Evolutionary conservation across 2,113 vertebrate species (phyloP).

Genomic region (Plecotus auritus): DNA sequence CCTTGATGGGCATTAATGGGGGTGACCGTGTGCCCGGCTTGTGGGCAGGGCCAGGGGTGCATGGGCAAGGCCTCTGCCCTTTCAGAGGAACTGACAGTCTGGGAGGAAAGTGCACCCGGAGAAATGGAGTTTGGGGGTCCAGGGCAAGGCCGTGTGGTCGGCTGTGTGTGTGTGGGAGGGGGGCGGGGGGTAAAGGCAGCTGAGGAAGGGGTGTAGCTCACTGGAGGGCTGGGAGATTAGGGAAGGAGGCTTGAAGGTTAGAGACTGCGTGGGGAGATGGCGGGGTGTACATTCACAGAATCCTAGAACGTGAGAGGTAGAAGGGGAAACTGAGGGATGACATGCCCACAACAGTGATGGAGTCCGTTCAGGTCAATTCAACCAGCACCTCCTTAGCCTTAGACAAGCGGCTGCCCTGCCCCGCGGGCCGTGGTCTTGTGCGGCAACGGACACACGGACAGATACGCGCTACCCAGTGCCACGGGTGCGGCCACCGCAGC

Average conservation of each 20-base stretch:
- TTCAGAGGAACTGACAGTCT: neutral
- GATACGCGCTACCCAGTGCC: accelerated
- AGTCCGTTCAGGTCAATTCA: neutral
- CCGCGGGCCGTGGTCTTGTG: neutral
- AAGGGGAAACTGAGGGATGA: neutral
- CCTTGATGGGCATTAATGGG: neutral
- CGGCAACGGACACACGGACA: neutral
- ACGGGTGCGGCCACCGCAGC: accelerated
- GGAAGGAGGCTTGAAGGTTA: neutral
- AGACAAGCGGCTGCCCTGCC: neutral
- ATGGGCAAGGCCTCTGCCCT: neutral
- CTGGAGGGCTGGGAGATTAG: neutral
- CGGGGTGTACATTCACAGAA: neutral
- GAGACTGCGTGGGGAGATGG: neutral
- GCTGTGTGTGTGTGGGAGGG: neutral
- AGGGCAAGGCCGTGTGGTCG: neutral
- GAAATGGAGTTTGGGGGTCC: neutral
- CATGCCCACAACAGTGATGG: neutral
- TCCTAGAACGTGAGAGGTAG: neutral
- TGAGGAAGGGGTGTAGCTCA: neutral
- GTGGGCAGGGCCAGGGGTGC: neutral
- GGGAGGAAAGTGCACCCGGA: neutral
- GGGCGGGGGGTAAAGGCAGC: neutral
- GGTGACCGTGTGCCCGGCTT: neutral
- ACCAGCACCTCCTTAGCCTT: neutral